Evolutionary conservation across 2,797 vertebrate species (phyloP), one percentile per base, ranked within the genome.

Genomic region (Epinephelus malabaricus): DNA sequence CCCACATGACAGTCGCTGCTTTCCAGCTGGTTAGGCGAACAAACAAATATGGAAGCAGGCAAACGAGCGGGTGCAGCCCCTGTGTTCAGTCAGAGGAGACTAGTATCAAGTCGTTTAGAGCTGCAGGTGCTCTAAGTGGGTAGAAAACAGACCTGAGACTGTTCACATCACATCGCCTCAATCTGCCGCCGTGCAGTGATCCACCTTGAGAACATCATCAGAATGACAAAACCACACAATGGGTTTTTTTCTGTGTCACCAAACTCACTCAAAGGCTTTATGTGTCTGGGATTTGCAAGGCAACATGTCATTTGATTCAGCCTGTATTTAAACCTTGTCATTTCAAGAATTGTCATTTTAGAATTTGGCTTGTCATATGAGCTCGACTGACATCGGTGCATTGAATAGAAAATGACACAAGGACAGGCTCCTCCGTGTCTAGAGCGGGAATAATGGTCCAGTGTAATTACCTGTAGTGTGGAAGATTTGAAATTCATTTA

Each of bases 401-500:
- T 19, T 43, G 56, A 83, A 84, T 74, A 67, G 68, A 84, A 87
- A 79, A 84, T 73, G 61, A 83, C 82, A 87, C 1, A 25, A 79
- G 69, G 76, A 76, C 56, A 78, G 80, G 64, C 63, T 89, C 81
- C 69, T 73, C 69, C 27, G 6, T 79, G 83, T 90, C 81, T 82
- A 73, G 63, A 79, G 69, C 61, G 60, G 75, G 66, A 86, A 88
- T 84, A 90, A 92, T 91, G 88, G 80, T 79, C 81, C 81, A 23
- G 76, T 92, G 88, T 93, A 92, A 93, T 94, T 92, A 95, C 90
- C 91, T 94, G 92, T 88, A 82, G 89, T 90, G 79, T 90, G 83
- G 73, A 90, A 87, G 79, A 91, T 91, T 88, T 91, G 77, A 92
- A 90, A 91, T 90, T 85, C 63, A 89, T 90, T 93, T 87, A 90